These are phyloP conservation scores for Sanderia malayensis DNA, from an alignment of 30 jellyfish, hydroid and myxozoan species.

Conservation along the genomic window DNA sequence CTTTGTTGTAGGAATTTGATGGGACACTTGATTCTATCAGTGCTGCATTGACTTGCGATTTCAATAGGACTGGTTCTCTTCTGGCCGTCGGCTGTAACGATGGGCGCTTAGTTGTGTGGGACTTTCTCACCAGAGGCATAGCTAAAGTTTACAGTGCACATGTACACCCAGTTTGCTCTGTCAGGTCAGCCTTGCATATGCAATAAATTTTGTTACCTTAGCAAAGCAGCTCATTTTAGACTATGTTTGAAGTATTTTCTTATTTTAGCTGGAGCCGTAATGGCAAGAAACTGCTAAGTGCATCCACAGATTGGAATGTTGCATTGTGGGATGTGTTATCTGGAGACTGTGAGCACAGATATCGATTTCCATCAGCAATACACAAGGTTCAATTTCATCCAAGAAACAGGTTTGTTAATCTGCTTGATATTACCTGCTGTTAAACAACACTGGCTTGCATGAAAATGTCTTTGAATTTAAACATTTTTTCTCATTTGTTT, in stretches of 20 bases:
- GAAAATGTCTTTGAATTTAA: background rate
- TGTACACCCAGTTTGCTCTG: constrained; percentile 95
- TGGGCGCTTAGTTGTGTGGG: constrained; percentile 98
- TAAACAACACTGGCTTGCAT: too few species aligned
- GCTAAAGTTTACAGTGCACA: constrained; percentile 90
- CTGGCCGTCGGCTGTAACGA: constrained; percentile 99
- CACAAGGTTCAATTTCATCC: constrained; percentile 98
- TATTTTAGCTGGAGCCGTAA: constrained; percentile 92
- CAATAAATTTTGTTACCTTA: too few species aligned
- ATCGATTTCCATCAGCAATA: constrained; percentile 91
- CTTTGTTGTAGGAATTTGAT: constrained; percentile 76
- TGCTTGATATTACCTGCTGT: too few species aligned
- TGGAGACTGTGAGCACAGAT: constrained; percentile 89
- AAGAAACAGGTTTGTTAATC: constrained; percentile 63
- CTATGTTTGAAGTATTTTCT: background rate
- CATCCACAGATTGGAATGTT: constrained; percentile 98
- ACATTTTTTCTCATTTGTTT: too few species aligned
- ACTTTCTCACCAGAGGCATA: constrained; percentile 84
- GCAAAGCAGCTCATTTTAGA: too few species aligned
- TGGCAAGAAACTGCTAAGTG: constrained; percentile 86
- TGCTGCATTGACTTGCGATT: constrained; percentile 94
- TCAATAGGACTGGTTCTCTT: constrained; percentile 92
- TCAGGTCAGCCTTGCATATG: constrained; percentile 85
- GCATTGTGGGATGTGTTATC: constrained; percentile 94
- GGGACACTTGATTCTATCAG: constrained; percentile 96